phyloP scores from a whole-genome alignment of 1,140 invertebrate genomes.

The Bombus consobrinus region DNA sequence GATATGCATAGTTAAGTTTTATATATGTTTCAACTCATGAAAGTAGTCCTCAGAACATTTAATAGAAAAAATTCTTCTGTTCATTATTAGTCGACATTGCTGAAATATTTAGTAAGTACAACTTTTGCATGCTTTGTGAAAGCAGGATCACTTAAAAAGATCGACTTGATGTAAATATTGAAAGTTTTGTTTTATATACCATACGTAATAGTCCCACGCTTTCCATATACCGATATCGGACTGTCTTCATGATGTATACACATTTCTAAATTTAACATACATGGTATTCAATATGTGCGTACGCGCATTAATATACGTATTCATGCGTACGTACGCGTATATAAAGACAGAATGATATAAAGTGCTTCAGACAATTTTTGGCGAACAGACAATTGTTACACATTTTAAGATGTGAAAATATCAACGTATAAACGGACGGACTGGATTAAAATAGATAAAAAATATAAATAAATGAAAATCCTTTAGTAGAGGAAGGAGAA shows the following conservation, averaged over 20 bases:
- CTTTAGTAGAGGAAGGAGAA: not conserved
- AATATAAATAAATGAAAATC: not conserved
- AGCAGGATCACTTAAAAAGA: not conserved
- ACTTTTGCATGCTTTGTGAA: not conserved
- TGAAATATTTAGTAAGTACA: not conserved
- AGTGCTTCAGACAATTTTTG: constrained; percentile 6
- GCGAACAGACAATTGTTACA: constrained; percentile 1
- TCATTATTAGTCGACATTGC: not conserved
- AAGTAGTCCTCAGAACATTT: not conserved
- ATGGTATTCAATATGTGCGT: not conserved
- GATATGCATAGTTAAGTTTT: not conserved
- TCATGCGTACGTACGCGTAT: too few species aligned
- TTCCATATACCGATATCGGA: not conserved
- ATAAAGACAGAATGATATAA: not conserved
- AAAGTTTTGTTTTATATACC: not conserved
- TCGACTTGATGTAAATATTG: not conserved
- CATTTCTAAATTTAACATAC: not conserved
- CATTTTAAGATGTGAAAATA: not conserved
- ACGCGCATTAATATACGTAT: not conserved
- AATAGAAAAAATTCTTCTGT: constrained; percentile 9
- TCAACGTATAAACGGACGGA: constrained; percentile 11
- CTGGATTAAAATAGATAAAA: not conserved
- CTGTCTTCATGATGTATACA: not conserved
- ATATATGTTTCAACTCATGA: not conserved
- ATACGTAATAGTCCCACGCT: not conserved